Base-by-base conservation (phyloP, 1,140 invertebrate genomes). In the Anoplolepis gracilipes region DNA sequence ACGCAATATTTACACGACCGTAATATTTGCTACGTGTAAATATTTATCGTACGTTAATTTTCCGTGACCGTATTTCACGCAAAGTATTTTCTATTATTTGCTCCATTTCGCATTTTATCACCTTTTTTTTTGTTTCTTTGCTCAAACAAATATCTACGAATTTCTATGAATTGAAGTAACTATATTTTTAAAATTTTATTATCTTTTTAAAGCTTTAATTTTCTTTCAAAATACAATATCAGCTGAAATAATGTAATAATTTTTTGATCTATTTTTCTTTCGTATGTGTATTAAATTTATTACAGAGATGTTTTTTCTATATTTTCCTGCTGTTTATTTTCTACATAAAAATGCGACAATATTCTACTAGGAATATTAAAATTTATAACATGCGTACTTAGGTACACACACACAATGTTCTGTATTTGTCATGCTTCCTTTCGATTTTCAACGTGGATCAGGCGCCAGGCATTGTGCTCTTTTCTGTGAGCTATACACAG, bases 361-460 rank as follows among this genome's bases (percentile, higher is more conserved):
- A 19, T 30, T 62, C 13, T 25, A 36, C 22, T 42, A n/a, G n/a
- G 36, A 59, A 25, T 39, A 49, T 67, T 53, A 49, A 7, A 49
- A 39, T 33, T 19, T 65, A 67, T 13, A 64, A 28, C 30, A 49
- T 46, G 13, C 39, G 11, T 16, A 28, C 1, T 49, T 19, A 13
- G 57, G 10, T 61, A 53, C 22, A 30, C 46, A 49, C 16, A 5
- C n/a, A 67, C 13, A 13, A 36, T 36, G 28, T 28, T 78, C n/a
- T 78, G n/a, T 65, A 65, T 65, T 79, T 79, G 46, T 49, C 61
- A 22, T 78, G 28, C 30, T 36, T 39, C 33, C 57, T 49, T 55
- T 36, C 30, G 46, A 69, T 79, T 22, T 69, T 5, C 13, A n/a
- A n/a, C 22, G 2, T 13, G 62, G 16, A 69, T 69, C 46, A 39